Evolutionary conservation across 2,888 invertebrate genomes (phyloP), one percentile per base, ranked within the genome.

Genomic region (Ashinkailepas kermadecensis): DNA sequence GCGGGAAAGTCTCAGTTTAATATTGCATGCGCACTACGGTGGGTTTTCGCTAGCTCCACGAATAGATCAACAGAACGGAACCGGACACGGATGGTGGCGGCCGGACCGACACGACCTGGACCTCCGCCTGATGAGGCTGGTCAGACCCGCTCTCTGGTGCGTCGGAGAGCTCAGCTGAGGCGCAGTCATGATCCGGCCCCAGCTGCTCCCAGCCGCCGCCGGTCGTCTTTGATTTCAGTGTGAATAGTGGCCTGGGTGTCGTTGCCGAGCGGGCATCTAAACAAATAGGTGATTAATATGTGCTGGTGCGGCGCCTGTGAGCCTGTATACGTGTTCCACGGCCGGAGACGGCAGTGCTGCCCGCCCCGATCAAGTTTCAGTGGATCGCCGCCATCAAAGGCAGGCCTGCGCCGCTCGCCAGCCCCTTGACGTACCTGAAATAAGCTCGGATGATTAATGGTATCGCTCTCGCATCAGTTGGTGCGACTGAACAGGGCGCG

Each of bases 371-470:
- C 74, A 18, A 39, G 74, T 74, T 25, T 74, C 74, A 54, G 18
- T 18, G 74, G 74, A 18, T 25, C 39, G 74, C 65, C 74, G 74
- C 74, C 74, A 54, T 25, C 74, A 74, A 74, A 74, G 74, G 74
- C 74, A 10, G 74, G 13, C 15, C 39, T 10, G 25, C 54, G 74
- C 74, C 74, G 74, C 39, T 18, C 39, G 18, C 18, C 74, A 15
- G 74, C 25, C 67, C 74, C 74, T 74, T 74, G 74, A 74, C 74
- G 74, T 74, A 74, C 74, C 74, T 74, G 74, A 74, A 74, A 74
- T 74, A 74, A 74, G 74, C 74, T 74, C 18, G 4, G 54, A 74
- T 74, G 74, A 74, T 74, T 74, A 74, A 74, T 74, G 74, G 54
- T 21, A 54, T 25, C 74, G 18, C 54, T 54, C 54, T 39, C 39